A percentile compares a stretch with the other conserved stretches of the same genome.
These are phyloP conservation scores for Heteromormyrus szaboi DNA, from an alignment of 2,797 vertebrate species.

Conservation along the genomic window DNA sequence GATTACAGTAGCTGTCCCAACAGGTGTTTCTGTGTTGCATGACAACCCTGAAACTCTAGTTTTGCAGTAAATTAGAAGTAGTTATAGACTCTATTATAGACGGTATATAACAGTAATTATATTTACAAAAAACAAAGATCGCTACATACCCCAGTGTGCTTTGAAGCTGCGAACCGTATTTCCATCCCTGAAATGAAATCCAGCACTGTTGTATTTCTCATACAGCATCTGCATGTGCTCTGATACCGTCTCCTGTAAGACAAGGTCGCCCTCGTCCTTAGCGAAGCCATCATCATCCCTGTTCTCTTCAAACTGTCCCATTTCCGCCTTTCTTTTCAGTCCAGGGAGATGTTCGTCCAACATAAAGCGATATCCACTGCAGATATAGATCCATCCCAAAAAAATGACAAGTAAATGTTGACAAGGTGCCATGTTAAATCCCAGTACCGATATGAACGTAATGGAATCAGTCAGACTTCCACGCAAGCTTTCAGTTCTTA, in stretches of 20 bases:
- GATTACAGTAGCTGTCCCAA: constrained; percentile 32
- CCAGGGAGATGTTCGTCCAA: constrained; percentile 45
- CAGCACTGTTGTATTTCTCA: constrained; percentile 69
- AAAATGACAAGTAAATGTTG: constrained; percentile 60
- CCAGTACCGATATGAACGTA: constrained; percentile 7
- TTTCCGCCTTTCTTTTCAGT: constrained; percentile 43
- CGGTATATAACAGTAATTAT: neutral
- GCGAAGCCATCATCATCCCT: constrained; percentile 34
- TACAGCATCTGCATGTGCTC: constrained; percentile 91
- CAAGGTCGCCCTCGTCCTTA: constrained; percentile 36
- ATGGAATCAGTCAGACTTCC: constrained; percentile 24
- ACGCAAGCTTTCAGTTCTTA: constrained; percentile 36
- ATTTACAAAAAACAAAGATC: constrained; percentile 15
- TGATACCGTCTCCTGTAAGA: constrained; percentile 67
- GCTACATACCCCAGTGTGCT: constrained; percentile 62
- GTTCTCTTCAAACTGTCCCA: constrained; percentile 35
- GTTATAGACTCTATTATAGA: neutral
- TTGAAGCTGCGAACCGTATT: constrained; percentile 87
- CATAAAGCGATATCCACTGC: constrained; percentile 58
- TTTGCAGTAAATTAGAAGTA: neutral
- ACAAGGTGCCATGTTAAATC: constrained; percentile 60
- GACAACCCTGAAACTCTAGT: neutral
- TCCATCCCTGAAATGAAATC: constrained; percentile 61
- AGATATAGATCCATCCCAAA: constrained; percentile 67
- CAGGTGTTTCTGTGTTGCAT: constrained; percentile 48